Base-by-base conservation (phyloP, 2,797 vertebrate species). In the Sorex maritimensis region DNA sequence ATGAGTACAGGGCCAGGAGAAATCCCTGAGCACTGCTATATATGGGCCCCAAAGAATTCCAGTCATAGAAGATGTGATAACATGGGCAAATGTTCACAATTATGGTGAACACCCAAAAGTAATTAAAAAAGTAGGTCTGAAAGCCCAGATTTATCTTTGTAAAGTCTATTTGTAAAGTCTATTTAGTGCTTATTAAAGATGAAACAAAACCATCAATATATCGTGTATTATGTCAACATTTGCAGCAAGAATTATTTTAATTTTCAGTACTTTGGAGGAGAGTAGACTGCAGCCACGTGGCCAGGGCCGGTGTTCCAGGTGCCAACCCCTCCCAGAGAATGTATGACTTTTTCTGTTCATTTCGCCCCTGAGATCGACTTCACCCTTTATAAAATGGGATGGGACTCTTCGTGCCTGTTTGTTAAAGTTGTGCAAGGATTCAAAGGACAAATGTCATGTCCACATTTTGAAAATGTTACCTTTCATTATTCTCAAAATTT, bases 401-500 rank as follows among this genome's bases (percentile, higher is more conserved):
- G n/a, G 10, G 41, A 17, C 17, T 74, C 58, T 28, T 19, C 38
- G n/a, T 30, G 5, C 15, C 30, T 49, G 65, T 34, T 24, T 80
- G 19, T 6, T 30, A 4, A 2, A 6, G 19, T 61, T 73, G 9
- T 24, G 2, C n/a, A 13, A 93, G 24, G 24, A 75, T 49, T 52
- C 19, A 21, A 0, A 23, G 34, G 21, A 2, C 44, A 34, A 14
- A 7, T 81, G 6, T 68, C 23, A 23, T 49, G 69, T 1, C 21
- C 11, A 6, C 2, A 28, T 23, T 69, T 78, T 26, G 0, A 28
- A 78, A 58, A 13, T 52, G 63, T 58, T 49, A 21, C 19, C 46
- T 82, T 6, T 88, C 68, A 30, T 14, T 63, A 38, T 73, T 90
- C 74, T 78, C 58, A 80, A 9, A 81, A 68, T 90, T 80, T 92